Evolutionary conservation across 1,140 invertebrate species (phyloP), one percentile per base, ranked within the genome.

Genomic region (Drosophila bifasciata): DNA sequence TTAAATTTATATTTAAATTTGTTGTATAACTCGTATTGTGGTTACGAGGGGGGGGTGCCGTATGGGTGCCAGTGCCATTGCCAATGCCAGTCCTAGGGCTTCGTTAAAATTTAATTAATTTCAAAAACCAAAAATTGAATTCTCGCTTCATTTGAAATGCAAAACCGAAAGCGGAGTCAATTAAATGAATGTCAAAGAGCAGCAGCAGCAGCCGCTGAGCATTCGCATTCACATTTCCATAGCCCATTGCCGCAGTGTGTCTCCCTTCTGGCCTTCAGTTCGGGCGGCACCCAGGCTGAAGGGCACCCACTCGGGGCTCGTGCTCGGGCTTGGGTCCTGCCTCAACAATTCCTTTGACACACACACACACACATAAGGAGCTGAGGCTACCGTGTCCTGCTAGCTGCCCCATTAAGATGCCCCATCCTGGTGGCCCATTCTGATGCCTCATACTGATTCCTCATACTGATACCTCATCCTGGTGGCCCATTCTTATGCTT

Each of bases 151-250:
- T 86, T 86, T 86, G 77, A 70, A 86, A 86, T 86, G 81, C 81
- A 86, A 86, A 86, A 69, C 52, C 74, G 59, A 69, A 46, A 68
- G 48, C 40, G 49, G 66, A 89, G 73, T 89, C 85, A 89, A 89
- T 89, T 89, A 89, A 89, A 80, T 81, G 80, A 89, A 89, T 89
- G 85, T 89, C 85, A 89, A 89, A 89, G 80, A 77, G 73, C 76
- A 48, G 51, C 25, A 40, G 19, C 41, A 77, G 73, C 76, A 48
- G 51, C 25, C 43, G 19, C 41, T 28, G 51, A 62, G 40, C 64
- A 44, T 53, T 61, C 69, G 58, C 59, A 57, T n/a, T n/a, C n/a
- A n/a, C n/a, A n/a, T n/a, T n/a, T n/a, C n/a, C n/a, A n/a, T n/a
- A n/a, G n/a, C n/a, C n/a, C n/a, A n/a, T n/a, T n/a, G n/a, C n/a